Evolutionary conservation across 1,140 invertebrate genomes (phyloP).

Genomic region (Camponotus pennsylvanicus): DNA sequence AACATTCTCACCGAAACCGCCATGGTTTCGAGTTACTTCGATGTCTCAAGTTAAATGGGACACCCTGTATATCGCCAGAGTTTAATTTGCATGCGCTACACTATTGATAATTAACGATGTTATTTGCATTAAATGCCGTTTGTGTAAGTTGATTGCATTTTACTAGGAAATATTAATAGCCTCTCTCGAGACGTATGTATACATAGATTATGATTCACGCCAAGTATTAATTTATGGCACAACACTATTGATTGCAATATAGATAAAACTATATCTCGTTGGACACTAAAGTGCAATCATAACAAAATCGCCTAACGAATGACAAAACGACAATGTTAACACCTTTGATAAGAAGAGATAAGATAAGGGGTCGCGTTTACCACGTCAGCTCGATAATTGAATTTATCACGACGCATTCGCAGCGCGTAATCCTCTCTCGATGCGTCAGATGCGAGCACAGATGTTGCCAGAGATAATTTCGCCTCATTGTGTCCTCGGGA

Average conservation of each 20-base stretch:
- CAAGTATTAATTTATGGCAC: no score
- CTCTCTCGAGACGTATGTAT: background rate
- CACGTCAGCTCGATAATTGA: background rate
- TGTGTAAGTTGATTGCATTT: background rate
- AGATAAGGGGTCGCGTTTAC: conserved; percentile 13
- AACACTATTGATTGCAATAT: no score
- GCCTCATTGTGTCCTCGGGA: background rate
- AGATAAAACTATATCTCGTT: background rate
- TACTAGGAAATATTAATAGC: background rate
- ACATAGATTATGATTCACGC: background rate
- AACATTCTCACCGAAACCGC: no score
- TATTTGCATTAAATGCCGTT: conserved; percentile 12
- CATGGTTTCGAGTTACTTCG: no score
- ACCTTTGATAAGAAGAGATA: conserved; percentile 5
- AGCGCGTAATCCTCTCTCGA: background rate
- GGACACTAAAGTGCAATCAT: background rate
- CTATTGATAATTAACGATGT: conserved; percentile 38
- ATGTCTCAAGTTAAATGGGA: no score
- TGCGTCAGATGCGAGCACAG: background rate
- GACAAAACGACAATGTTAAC: background rate
- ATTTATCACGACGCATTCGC: background rate
- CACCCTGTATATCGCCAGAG: background rate
- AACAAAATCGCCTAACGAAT: background rate
- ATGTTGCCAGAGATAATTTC: background rate
- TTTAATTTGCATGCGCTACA: background rate